Percentiles rank a stretch among this genome's conserved stretches.
phyloP scores from a whole-genome alignment of 2,888 invertebrate species.

The Tachina grossa region DNA sequence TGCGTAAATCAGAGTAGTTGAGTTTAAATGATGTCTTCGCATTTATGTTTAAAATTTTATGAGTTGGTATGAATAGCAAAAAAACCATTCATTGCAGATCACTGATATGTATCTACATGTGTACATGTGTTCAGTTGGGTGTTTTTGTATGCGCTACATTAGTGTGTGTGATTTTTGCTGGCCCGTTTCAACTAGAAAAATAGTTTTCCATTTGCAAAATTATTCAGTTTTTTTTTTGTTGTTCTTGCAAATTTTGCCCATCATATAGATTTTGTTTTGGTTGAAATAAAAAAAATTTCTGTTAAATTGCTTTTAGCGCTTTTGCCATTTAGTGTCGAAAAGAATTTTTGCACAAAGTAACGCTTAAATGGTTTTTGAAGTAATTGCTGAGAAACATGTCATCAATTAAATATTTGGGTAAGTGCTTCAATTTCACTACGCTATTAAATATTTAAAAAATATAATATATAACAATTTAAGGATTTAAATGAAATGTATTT shows the following conservation, averaged over 20 bases:
- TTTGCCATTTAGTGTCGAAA: slow-evolving; percentile 8
- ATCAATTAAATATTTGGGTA: slow-evolving; percentile 7
- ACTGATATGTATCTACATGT: too few relatives aligned
- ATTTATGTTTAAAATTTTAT: too few relatives aligned
- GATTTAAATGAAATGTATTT: background rate
- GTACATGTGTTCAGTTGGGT: background rate
- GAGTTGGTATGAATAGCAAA: too few relatives aligned
- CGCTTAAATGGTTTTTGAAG: slow-evolving; percentile 55
- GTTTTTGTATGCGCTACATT: background rate
- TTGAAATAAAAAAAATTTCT: background rate
- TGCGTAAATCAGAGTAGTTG: too few relatives aligned
- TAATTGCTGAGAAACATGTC: slow-evolving; percentile 57
- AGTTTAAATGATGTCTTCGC: too few relatives aligned
- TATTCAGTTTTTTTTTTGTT: slow-evolving; percentile 16
- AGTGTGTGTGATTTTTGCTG: background rate
- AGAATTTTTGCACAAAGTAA: slow-evolving; percentile 12
- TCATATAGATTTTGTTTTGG: slow-evolving; percentile 14
- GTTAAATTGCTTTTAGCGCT: slow-evolving; percentile 49
- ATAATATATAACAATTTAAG: background rate
- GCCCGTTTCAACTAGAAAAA: slow-evolving; percentile 45
- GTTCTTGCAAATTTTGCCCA: slow-evolving; percentile 6
- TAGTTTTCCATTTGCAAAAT: slow-evolving; percentile 47
- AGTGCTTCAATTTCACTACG: background rate
- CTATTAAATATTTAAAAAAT: background rate
- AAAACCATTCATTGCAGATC: too few relatives aligned